These are phyloP conservation scores for Ricordea florida DNA, from an alignment of 92 coral and sea anemone genomes.

Conservation along the genomic window DNA sequence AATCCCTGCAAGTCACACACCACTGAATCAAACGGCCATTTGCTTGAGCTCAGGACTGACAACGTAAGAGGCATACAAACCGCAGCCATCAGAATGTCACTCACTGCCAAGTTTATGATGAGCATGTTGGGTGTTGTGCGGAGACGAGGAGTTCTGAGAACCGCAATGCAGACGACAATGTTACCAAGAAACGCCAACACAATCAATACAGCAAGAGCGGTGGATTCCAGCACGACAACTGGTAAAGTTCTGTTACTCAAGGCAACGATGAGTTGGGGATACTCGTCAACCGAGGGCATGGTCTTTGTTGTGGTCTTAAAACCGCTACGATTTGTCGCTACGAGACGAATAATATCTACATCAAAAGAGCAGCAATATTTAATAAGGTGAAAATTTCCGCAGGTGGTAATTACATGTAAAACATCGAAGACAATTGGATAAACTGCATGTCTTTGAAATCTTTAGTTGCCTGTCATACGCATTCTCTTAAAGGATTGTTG, in stretches of 20 bases:
- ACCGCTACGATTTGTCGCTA: no score
- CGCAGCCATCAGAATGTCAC: constrained; percentile 63
- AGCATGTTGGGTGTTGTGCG: constrained; percentile 68
- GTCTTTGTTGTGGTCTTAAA: no score
- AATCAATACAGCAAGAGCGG: constrained; percentile 30
- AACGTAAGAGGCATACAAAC: constrained; percentile 70
- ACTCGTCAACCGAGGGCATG: constrained; percentile 64
- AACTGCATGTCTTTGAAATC: no score
- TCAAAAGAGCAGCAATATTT: no score
- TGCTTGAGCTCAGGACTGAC: constrained; percentile 44
- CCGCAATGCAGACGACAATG: constrained; percentile 42
- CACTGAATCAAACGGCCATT: constrained; percentile 58
- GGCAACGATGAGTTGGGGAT: constrained; percentile 33
- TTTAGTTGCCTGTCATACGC: no score
- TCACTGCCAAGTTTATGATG: constrained; percentile 61
- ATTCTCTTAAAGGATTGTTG: no score
- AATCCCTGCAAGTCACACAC: constrained; percentile 68
- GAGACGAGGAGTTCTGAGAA: constrained; percentile 39
- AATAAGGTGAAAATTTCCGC: no score
- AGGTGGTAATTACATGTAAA: no score
- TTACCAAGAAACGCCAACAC: constrained; percentile 57
- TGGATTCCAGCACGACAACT: constrained; percentile 30
- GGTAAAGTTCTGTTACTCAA: constrained; percentile 20
- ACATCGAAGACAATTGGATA: no score
- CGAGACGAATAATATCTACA: no score